These are phyloP conservation scores for Cantharis rustica DNA, from an alignment of 2,888 invertebrate genomes.

Conservation along the genomic window DNA sequence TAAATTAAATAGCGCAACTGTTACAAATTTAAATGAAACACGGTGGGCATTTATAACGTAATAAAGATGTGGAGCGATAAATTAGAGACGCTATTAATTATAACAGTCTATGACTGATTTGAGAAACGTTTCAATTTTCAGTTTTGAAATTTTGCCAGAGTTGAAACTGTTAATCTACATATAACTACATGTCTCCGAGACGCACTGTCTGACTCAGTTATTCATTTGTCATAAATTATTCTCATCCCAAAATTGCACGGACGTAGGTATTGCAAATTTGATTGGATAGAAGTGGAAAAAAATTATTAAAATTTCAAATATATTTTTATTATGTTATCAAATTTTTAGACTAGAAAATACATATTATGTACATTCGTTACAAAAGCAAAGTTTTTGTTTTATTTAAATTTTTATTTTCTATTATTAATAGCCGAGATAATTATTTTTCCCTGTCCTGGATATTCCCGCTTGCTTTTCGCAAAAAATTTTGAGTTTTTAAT, in stretches of 20 bases:
- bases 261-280: not conserved
- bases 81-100: not conserved
- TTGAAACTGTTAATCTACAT: not conserved
- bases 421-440: too few relatives aligned
- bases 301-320: too few relatives aligned
- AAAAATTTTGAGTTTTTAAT: too few relatives aligned
- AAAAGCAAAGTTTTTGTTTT: too few relatives aligned
- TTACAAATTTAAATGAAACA: not conserved
- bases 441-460: too few relatives aligned
- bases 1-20: not conserved
- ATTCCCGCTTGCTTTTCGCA: too few relatives aligned
- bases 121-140: not conserved
- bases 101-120: not conserved
- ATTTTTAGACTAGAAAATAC: too few relatives aligned
- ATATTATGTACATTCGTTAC: too few relatives aligned
- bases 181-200: not conserved
- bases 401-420: too few relatives aligned
- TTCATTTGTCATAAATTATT: not conserved
- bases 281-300: not conserved
- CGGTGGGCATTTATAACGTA: not conserved
- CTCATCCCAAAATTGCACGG: not conserved
- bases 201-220: not conserved
- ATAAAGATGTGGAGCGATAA: not conserved
- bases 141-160: not conserved
- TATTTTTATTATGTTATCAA: too few relatives aligned